A percentile compares a stretch with the other conserved stretches of the same genome.
Evolutionary conservation across 2,888 invertebrate species (phyloP).

Genomic region (Acronicta alni): DNA sequence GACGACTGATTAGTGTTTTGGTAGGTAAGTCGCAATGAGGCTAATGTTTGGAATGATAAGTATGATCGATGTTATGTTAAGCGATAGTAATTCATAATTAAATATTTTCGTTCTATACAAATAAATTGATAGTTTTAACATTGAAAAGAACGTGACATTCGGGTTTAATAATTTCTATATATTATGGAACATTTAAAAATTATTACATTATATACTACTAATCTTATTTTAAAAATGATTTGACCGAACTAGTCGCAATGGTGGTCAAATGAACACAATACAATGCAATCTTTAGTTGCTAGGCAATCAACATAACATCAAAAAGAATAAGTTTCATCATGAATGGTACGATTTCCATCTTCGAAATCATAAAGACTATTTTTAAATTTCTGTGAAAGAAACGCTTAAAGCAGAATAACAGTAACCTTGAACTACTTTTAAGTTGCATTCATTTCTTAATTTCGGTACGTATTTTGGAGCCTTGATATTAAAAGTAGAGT

Average conservation of each 20-base stretch:
- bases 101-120: too few species aligned
- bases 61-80: background rate
- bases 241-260: background rate
- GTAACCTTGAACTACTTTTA: conserved; percentile 72
- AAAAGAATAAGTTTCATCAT: conserved; percentile 21
- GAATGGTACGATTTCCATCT: conserved; percentile 37
- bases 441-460: conserved; percentile 68
- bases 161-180: too few species aligned
- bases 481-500: conserved; percentile 77
- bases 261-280: conserved; percentile 9
- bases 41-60: conserved; percentile 9
- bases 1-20: conserved; percentile 39
- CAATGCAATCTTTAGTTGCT: background rate
- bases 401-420: conserved; percentile 57
- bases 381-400: conserved; percentile 58
- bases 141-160: too few species aligned
- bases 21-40: conserved; percentile 1
- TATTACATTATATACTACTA: too few species aligned
- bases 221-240: too few species aligned
- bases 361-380: conserved; percentile 33
- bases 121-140: too few species aligned
- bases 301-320: conserved; percentile 2
- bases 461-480: conserved; percentile 64
- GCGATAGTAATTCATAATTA: background rate
- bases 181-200: too few species aligned